Percentiles rank a stretch among this genome's conserved stretches.
phyloP scores from a whole-genome alignment of 1,140 invertebrate species.

The Microplitis demolitor region DNA sequence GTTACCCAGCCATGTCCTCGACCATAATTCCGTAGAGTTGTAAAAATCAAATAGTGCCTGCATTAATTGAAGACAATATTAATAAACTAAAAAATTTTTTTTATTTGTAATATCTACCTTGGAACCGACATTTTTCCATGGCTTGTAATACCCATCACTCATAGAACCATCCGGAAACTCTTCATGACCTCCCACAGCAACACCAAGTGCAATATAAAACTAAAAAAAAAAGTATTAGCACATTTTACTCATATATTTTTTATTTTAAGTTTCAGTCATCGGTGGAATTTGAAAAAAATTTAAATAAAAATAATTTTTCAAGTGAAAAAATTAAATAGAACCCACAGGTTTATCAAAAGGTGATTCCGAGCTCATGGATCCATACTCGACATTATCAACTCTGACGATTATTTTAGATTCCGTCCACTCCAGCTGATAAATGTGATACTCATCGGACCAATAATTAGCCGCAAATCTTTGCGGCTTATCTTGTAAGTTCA shows the following conservation, averaged over 20 bases:
- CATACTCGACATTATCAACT: slow-evolving; percentile 65
- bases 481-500: background rate
- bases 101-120: slow-evolving; percentile 39
- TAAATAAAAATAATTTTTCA: background rate
- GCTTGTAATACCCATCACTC: slow-evolving; percentile 62
- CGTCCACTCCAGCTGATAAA: slow-evolving; percentile 68
- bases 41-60: slow-evolving; percentile 62
- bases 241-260: slow-evolving; percentile 6
- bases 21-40: slow-evolving; percentile 62
- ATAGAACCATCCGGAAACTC: slow-evolving; percentile 69
- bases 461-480: slow-evolving; percentile 28
- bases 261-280: background rate
- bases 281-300: background rate
- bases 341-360: slow-evolving; percentile 76
- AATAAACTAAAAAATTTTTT: background rate
- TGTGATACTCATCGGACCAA: slow-evolving; percentile 70
- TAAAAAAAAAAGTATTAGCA: slow-evolving; percentile 50
- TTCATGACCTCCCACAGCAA: slow-evolving; percentile 75
- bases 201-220: slow-evolving; percentile 76
- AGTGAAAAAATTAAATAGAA: slow-evolving; percentile 18
- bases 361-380: slow-evolving; percentile 52
- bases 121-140: slow-evolving; percentile 69
- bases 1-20: slow-evolving; percentile 64
- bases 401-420: slow-evolving; percentile 53
- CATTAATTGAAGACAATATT: background rate